Evolutionary conservation across 1,140 invertebrate species (phyloP).

Genomic region (Drosophila tani): DNA sequence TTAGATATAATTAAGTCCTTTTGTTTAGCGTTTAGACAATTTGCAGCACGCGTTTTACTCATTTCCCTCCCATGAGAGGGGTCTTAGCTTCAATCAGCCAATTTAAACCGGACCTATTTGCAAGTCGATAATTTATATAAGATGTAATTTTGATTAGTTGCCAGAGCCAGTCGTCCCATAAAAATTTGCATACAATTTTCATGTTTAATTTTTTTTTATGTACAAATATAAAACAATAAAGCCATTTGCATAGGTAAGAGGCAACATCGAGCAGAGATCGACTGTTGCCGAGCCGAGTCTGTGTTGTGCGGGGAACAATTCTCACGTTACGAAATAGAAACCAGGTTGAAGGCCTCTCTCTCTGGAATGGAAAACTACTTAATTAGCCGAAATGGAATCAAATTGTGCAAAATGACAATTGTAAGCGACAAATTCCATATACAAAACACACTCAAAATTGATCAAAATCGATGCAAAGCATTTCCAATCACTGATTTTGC

Average conservation of each 20-base stretch:
- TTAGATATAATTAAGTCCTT: slow-evolving; percentile 13
- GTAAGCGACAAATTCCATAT: slow-evolving; percentile 61
- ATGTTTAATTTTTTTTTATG: slow-evolving; percentile 29
- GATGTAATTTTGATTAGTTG: slow-evolving; percentile 46
- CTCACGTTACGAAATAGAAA: slow-evolving; percentile 68
- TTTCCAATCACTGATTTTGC: slow-evolving; percentile 81
- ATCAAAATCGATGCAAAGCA: slow-evolving; percentile 70
- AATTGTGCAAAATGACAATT: slow-evolving; percentile 65
- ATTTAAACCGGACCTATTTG: slow-evolving; percentile 65
- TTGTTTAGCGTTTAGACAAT: background rate
- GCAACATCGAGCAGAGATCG: background rate
- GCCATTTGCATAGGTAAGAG: slow-evolving; percentile 60
- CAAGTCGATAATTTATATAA: slow-evolving; percentile 41
- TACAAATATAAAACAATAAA: slow-evolving; percentile 67
- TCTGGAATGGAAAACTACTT: slow-evolving; percentile 72
- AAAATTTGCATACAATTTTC: slow-evolving; percentile 69
- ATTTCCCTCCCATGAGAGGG: background rate
- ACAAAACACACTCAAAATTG: slow-evolving; percentile 71
- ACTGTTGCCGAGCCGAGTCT: slow-evolving; percentile 37
- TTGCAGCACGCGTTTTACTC: slow-evolving; percentile 40
- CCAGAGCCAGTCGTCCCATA: slow-evolving; percentile 38
- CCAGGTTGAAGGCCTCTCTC: slow-evolving; percentile 49
- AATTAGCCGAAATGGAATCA: slow-evolving; percentile 67
- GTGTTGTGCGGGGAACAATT: slow-evolving; percentile 41
- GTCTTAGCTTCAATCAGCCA: slow-evolving; percentile 20